Evolutionary conservation across 2,113 vertebrate species (phyloP), one percentile per base, ranked within the genome.

Genomic region (Anoplopoma fimbria): DNA sequence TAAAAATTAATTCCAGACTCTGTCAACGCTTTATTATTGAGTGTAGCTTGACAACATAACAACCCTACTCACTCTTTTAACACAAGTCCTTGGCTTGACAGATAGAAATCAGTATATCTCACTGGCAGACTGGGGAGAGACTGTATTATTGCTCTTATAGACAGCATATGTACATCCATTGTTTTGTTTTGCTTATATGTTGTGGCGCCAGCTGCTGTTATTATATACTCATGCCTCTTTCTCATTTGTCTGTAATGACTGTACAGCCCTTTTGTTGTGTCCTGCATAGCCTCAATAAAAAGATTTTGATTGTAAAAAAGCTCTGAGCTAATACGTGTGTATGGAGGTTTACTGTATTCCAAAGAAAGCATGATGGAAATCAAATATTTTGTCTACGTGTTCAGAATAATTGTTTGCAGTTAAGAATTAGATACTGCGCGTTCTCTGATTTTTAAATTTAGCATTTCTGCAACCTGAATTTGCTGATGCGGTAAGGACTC

Each of bases 311-410:
- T 23, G 17, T 19, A 3, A 53, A 53, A 53, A 23, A 2, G n/a
- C 64, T 47, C 60, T 4, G 6, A 40, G 53, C 10, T 9, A 4
- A 68, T 55, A 4, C 13, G 53, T 55, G 29, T 82, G 4, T 62
- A 2, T 12, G 1, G 14, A 55, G 5, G 27, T 27, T 51, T 71
- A 42, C 73, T 84, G 36, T 65, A 53, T 79, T 51, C 9, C 36
- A 29, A 1, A 64, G 34, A 36, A 36, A 77, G 15, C 17, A 62
- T 58, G 9, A 27, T 38, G 12, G 63, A 23, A 45, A 49, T 78
- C 9, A 36, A 70, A 65, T 64, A 0, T 58, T 75, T 67, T 77
- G 53, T 15, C 36, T 53, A 21, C 68, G 19, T 67, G 36, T 78
- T 63, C 2, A 5, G 19, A 57, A 55, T 42, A 58, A 55, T n/a